These are phyloP conservation scores for Ametastegia equiseti DNA, from an alignment of 2,888 invertebrate genomes.

Conservation along the genomic window DNA sequence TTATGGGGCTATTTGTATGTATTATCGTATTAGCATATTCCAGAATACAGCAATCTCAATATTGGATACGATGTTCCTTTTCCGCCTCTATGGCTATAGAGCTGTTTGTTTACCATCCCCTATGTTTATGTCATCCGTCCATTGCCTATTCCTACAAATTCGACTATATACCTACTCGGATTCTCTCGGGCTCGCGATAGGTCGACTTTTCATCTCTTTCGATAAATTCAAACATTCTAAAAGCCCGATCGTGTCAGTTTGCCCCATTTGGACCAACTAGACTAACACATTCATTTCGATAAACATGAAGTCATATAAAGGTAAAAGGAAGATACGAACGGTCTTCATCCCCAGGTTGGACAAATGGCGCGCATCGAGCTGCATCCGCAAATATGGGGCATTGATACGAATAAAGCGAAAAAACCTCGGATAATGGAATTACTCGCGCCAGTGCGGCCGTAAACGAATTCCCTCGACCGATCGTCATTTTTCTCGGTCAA, in stretches of 20 bases:
- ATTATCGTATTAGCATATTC: constrained; percentile 76
- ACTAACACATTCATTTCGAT: background rate
- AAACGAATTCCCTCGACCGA: constrained; percentile 75
- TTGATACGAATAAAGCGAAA: constrained; percentile 62
- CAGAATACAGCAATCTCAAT: constrained; percentile 75
- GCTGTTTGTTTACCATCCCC: constrained; percentile 33
- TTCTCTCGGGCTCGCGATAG: background rate
- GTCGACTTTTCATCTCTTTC: background rate
- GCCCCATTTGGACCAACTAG: background rate
- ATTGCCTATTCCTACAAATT: constrained; percentile 10
- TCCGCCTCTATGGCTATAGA: background rate
- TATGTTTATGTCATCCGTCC: constrained; percentile 24
- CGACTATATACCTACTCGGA: background rate
- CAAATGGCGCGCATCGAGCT: constrained; percentile 37
- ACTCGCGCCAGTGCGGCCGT: constrained; percentile 74
- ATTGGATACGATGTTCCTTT: constrained; percentile 69
- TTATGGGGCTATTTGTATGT: constrained; percentile 75
- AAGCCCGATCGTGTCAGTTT: background rate
- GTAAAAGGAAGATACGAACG: background rate
- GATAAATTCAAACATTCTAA: background rate
- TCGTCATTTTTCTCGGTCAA: constrained; percentile 76
- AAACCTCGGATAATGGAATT: constrained; percentile 75
- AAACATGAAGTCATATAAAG: background rate
- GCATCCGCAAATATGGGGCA: constrained; percentile 31
- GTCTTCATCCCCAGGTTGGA: background rate